Conservation (phyloP, 2,797 vertebrate genomes). For the Picus viridis region DNA sequence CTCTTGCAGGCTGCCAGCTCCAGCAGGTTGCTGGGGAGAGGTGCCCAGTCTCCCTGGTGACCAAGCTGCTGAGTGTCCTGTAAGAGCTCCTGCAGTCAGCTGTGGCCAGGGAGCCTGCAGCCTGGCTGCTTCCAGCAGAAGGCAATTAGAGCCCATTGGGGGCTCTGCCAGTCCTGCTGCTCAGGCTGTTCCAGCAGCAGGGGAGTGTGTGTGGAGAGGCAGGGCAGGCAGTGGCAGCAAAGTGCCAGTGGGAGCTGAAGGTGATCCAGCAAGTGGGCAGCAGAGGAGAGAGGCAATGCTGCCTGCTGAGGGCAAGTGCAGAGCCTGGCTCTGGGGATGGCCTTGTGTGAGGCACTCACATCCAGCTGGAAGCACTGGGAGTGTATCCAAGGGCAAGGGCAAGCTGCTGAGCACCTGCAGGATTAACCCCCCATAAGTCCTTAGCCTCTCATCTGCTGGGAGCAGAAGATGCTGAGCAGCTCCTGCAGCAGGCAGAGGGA, state of each 20-base stretch:
- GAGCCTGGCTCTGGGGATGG: background rate
- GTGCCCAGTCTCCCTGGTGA: conserved; percentile 43
- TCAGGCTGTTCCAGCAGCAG: conserved; percentile 11
- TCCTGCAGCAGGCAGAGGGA: background rate
- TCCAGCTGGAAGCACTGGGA: background rate
- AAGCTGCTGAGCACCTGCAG: background rate
- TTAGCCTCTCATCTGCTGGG: background rate
- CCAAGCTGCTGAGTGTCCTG: background rate
- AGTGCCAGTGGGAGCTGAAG: background rate
- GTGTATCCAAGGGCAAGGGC: background rate
- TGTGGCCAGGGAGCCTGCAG: background rate
- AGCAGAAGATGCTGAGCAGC: background rate
- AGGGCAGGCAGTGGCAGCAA: background rate
- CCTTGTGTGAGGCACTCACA: background rate
- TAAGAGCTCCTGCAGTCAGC: background rate
- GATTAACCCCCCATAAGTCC: background rate
- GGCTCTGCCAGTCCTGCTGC: background rate
- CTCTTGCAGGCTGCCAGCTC: background rate
- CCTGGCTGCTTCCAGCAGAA: conserved; percentile 30
- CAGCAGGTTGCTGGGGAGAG: background rate
- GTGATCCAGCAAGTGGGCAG: background rate
- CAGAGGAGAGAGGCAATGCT: background rate
- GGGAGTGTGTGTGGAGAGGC: background rate
- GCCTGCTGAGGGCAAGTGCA: background rate
- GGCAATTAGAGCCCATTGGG: conserved; percentile 51